A percentile compares a stretch with the other conserved stretches of the same genome.
Conservation (phyloP, 2,113 vertebrate genomes). For the Setophaga kirtlandii region DNA sequence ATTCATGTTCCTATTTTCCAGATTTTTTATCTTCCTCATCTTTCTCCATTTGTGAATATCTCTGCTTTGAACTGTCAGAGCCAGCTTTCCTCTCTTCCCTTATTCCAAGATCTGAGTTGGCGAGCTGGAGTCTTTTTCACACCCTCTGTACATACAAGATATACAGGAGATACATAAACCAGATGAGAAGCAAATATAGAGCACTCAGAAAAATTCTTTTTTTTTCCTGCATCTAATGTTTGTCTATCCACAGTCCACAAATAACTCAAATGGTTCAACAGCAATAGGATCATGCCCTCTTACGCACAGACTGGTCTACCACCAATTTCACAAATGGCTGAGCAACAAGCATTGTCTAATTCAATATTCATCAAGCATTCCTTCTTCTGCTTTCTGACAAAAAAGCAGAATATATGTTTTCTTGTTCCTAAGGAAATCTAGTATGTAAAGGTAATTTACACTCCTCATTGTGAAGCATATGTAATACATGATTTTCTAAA, state of each 20-base stretch:
- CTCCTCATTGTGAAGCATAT: not conserved
- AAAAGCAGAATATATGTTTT: not conserved
- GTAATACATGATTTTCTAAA: not conserved
- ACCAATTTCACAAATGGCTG: not conserved
- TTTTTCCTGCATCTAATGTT: not conserved
- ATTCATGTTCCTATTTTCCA: not conserved
- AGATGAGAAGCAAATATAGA: not conserved
- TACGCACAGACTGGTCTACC: not conserved
- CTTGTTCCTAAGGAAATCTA: not conserved
- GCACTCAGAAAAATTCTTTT: not conserved
- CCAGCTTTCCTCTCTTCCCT: not conserved
- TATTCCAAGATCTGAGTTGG: not conserved
- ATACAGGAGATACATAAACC: not conserved
- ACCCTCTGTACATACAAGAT: not conserved
- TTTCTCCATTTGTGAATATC: not conserved
- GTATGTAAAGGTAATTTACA: not conserved
- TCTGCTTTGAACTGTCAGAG: not conserved
- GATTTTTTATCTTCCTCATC: not conserved
- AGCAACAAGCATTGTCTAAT: not conserved
- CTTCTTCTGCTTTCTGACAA: not conserved
- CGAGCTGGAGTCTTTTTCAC: not conserved
- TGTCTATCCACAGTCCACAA: not conserved
- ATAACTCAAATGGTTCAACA: not conserved
- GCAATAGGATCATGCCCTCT: not conserved
- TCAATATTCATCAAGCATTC: not conserved